Conservation (phyloP, 1,140 invertebrate species). For the Copidosoma floridanum region DNA sequence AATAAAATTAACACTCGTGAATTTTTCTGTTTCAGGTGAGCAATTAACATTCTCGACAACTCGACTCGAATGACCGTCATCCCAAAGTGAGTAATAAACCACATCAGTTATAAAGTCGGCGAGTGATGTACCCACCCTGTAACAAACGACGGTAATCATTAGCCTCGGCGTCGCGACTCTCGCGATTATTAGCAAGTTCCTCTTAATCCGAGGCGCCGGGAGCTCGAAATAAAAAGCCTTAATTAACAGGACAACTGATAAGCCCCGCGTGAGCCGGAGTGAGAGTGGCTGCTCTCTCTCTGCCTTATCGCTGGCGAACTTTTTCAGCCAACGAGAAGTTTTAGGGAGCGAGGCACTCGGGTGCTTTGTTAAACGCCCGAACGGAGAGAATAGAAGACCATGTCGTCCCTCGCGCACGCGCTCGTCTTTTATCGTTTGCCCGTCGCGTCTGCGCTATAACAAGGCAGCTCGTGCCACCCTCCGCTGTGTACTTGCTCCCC, state of each 20-base stretch:
- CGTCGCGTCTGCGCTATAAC: background rate
- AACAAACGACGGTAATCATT: too few species aligned
- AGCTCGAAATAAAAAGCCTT: background rate
- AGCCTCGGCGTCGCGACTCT: too few species aligned
- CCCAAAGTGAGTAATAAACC: too few species aligned
- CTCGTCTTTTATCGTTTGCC: slow-evolving; percentile 1
- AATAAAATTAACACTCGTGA: too few species aligned
- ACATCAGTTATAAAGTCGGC: too few species aligned
- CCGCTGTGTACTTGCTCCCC: slow-evolving; percentile 1
- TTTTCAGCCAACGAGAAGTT: background rate
- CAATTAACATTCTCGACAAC: too few species aligned
- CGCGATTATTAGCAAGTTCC: too few species aligned
- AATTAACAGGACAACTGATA: background rate
- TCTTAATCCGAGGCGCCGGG: too few species aligned
- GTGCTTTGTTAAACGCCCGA: slow-evolving; percentile 3
- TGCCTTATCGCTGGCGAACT: background rate
- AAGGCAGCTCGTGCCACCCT: background rate
- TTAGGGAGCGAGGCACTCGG: background rate
- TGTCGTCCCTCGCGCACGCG: background rate
- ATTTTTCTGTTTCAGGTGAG: too few species aligned
- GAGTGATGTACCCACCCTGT: too few species aligned
- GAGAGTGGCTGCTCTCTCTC: background rate
- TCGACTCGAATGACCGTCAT: too few species aligned
- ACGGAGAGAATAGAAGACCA: background rate
- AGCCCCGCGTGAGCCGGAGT: background rate